Conservation (phyloP, 1,140 invertebrate genomes). For the Akabosia matsudoensis region DNA sequence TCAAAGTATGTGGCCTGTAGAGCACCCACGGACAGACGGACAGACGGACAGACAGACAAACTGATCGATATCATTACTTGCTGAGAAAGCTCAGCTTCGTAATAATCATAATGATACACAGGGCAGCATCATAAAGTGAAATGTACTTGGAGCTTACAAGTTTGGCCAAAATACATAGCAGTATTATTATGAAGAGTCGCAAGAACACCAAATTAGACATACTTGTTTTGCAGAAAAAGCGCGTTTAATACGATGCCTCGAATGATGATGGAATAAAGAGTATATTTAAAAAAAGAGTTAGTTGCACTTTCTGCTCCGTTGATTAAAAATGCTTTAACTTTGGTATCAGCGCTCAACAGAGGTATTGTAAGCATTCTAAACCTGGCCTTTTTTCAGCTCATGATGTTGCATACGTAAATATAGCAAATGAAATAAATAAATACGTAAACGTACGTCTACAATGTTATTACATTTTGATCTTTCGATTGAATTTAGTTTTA, state of each 20-base stretch:
- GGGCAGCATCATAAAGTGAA: not conserved
- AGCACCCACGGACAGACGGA: too few relatives aligned
- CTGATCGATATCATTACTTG: too few relatives aligned
- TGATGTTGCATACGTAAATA: too few relatives aligned
- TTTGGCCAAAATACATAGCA: not conserved
- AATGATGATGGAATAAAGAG: slow-evolving; percentile 24
- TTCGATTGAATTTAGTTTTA: too few relatives aligned
- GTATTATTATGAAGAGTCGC: not conserved
- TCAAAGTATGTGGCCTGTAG: too few relatives aligned
- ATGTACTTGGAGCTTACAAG: not conserved
- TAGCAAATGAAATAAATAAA: too few relatives aligned
- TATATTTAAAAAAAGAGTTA: slow-evolving; percentile 29
- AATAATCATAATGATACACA: not conserved
- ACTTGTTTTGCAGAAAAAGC: slow-evolving; percentile 33
- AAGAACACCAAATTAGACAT: slow-evolving; percentile 30
- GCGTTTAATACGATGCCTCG: slow-evolving; percentile 31
- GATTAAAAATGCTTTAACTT: slow-evolving; percentile 15
- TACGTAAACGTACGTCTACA: too few relatives aligned
- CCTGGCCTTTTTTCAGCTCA: too few relatives aligned
- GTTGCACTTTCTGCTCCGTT: slow-evolving; percentile 38
- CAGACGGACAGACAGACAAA: too few relatives aligned
- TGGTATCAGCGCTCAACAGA: not conserved
- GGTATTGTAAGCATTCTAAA: too few relatives aligned
- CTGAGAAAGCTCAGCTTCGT: not conserved
- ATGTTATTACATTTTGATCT: too few relatives aligned